phyloP scores from a whole-genome alignment of 2,888 invertebrate species.

The Meteorus colon region DNA sequence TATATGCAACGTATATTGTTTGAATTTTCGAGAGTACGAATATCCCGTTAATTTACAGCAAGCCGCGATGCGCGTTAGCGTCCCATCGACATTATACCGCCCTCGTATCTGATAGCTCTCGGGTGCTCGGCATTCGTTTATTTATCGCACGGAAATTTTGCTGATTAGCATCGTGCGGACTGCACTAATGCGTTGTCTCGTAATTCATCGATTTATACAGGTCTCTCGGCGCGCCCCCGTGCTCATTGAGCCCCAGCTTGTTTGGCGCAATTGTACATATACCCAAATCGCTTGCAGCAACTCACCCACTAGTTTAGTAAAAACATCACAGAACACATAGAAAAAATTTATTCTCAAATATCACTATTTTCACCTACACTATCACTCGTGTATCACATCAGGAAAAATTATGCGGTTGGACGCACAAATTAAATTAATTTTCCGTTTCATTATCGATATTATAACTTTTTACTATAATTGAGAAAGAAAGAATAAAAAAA shows the following conservation, averaged over 20 bases:
- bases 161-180: constrained; percentile 73
- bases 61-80: constrained; percentile 56
- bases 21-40: constrained; percentile 51
- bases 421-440: too few species aligned
- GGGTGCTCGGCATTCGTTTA: constrained; percentile 65
- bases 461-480: too few species aligned
- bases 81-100: constrained; percentile 60
- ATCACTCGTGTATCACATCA: too few species aligned
- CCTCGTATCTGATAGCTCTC: constrained; percentile 35
- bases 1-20: constrained; percentile 6
- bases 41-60: constrained; percentile 60
- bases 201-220: constrained; percentile 73
- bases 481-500: too few species aligned
- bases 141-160: constrained; percentile 73
- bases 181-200: constrained; percentile 72
- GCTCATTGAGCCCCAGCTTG: constrained; percentile 29
- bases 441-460: too few species aligned
- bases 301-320: not conserved
- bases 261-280: constrained; percentile 25
- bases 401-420: too few species aligned
- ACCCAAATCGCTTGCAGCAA: constrained; percentile 27
- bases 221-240: constrained; percentile 40
- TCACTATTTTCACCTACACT: too few species aligned
- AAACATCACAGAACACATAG: not conserved
- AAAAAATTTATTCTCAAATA: not conserved